phyloP scores from a whole-genome alignment of 2,113 vertebrate species.

The Siniperca chuatsi region DNA sequence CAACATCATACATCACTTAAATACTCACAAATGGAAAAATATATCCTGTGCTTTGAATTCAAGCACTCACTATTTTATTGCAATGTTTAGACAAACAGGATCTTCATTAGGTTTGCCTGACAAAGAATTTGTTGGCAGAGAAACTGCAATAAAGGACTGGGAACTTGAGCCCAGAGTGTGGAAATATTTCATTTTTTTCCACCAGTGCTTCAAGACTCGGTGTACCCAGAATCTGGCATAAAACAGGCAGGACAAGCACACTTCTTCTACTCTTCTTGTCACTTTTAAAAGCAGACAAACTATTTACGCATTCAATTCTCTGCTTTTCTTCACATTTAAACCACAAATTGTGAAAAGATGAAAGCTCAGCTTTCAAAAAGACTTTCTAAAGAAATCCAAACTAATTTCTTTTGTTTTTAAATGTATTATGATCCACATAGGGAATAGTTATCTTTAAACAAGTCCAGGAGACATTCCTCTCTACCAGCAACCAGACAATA shows the following conservation, averaged over 20 bases:
- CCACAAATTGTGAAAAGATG: constrained; percentile 20
- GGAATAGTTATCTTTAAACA: constrained; percentile 44
- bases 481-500: constrained; percentile 54
- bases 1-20: constrained; percentile 23
- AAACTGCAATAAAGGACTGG: constrained; percentile 11
- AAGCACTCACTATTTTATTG: constrained; percentile 21
- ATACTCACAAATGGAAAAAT: constrained; percentile 30
- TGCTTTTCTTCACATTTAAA: constrained; percentile 22
- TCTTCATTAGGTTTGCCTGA: constrained; percentile 47
- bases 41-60: constrained; percentile 7
- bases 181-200: constrained; percentile 45
- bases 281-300: constrained; percentile 36
- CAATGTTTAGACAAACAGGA: constrained; percentile 49
- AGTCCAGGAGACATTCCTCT: constrained; percentile 56
- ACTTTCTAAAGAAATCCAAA: constrained; percentile 15
- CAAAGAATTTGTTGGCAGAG: constrained; percentile 36
- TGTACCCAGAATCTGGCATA: constrained; percentile 19
- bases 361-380: constrained; percentile 23
- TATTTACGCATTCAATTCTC: constrained; percentile 43
- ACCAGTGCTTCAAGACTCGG: background rate
- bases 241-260: constrained; percentile 15
- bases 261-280: constrained; percentile 27
- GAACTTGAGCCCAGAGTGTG: constrained; percentile 14
- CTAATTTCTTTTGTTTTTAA: constrained; percentile 26
- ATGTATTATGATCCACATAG: background rate